phyloP scores from a whole-genome alignment of 2,888 invertebrate species.

The Coelogynopora nodosa region DNA sequence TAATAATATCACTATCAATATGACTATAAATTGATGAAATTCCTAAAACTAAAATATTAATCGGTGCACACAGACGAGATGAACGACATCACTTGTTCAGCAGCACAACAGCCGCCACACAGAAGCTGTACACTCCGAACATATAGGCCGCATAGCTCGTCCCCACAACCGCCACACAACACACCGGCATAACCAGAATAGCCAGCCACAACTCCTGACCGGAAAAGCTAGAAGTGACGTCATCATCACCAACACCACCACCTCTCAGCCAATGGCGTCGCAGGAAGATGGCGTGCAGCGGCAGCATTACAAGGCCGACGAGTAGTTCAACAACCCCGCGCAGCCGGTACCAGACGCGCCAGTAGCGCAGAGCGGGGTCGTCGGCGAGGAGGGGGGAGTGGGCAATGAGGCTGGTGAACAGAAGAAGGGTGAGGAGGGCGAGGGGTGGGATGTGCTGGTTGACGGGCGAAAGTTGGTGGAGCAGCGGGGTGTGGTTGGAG shows the following conservation, averaged over 20 bases:
- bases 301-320: not conserved
- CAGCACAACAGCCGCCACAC: not conserved
- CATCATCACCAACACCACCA: too few relatives aligned
- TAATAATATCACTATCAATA: too few relatives aligned
- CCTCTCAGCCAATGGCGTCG: not conserved
- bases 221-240: not conserved
- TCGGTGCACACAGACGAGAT: too few relatives aligned
- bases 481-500: not conserved
- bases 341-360: not conserved
- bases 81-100: slow-evolving; percentile 45
- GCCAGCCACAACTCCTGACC: not conserved
- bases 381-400: not conserved
- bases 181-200: not conserved
- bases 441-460: not conserved
- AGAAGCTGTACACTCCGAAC: not conserved
- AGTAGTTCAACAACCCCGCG: not conserved
- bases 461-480: not conserved
- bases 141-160: not conserved
- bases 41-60: too few relatives aligned
- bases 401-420: not conserved
- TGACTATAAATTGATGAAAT: too few relatives aligned
- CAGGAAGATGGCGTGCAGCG: not conserved
- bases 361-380: not conserved
- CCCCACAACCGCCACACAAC: not conserved
- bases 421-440: not conserved